A percentile compares a stretch with the other conserved stretches of the same genome.
phyloP scores from a whole-genome alignment of 2,113 vertebrate genomes.

The Xiphophorus couchianus region DNA sequence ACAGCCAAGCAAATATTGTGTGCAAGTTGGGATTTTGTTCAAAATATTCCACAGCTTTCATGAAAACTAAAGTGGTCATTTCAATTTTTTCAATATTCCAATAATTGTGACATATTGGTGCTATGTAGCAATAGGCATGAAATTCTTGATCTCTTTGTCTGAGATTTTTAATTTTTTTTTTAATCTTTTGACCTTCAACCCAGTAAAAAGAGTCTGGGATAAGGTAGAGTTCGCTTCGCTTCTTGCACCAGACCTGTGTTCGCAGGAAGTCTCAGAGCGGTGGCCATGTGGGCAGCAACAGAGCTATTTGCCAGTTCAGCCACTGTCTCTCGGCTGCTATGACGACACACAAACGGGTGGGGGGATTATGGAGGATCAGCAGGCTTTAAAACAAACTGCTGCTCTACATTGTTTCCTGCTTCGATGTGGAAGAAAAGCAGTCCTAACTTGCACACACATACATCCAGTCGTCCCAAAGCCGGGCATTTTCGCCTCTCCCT shows the following conservation, averaged over 20 bases:
- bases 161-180: neutral
- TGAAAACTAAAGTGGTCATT: too few species aligned
- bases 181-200: neutral
- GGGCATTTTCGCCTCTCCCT: conserved; percentile 11
- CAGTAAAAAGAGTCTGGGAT: neutral
- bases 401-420: conserved; percentile 31
- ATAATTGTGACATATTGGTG: neutral
- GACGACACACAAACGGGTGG: conserved; percentile 27
- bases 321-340: conserved; percentile 11
- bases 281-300: neutral
- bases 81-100: too few species aligned
- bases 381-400: conserved; percentile 53
- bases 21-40: neutral
- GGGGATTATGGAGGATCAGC: conserved; percentile 64
- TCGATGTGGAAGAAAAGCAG: conserved; percentile 21
- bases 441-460: conserved; percentile 5
- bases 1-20: neutral
- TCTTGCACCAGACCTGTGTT: neutral
- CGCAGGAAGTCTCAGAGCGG: neutral
- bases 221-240: neutral
- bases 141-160: neutral
- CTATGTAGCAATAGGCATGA: neutral
- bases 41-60: neutral
- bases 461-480: conserved; percentile 1
- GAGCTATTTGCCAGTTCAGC: conserved; percentile 19